A percentile compares a stretch with the other conserved stretches of the same genome.
phyloP scores from a whole-genome alignment of 2,113 vertebrate genomes.

The Hippocampus abdominalis region DNA sequence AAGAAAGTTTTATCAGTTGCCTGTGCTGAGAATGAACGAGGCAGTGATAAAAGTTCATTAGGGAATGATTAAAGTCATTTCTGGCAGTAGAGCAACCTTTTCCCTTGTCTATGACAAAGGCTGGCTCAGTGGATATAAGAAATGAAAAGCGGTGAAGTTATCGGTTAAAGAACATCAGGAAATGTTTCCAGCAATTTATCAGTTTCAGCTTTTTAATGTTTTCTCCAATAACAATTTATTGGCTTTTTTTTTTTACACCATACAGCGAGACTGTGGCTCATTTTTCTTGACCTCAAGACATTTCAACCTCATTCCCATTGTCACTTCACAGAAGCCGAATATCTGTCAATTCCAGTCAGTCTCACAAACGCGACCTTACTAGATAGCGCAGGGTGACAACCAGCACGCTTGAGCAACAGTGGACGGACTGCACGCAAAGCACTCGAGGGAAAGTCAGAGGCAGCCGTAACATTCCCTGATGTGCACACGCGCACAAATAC shows the following conservation, averaged over 20 bases:
- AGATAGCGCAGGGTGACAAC: conserved; percentile 26
- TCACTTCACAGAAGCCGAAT: not conserved
- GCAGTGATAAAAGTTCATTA: conserved; percentile 1
- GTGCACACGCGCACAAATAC: conserved; percentile 1
- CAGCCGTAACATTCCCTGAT: conserved; percentile 12
- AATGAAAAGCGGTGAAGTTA: not conserved
- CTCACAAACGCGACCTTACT: conserved; percentile 42
- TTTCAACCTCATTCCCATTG: not conserved
- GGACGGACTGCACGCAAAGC: conserved; percentile 32
- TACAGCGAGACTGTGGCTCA: not conserved
- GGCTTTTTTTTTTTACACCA: not conserved
- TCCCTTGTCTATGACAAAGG: not conserved
- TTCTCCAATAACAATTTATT: not conserved
- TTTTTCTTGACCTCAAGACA: not conserved
- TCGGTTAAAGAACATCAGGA: not conserved
- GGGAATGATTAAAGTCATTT: not conserved
- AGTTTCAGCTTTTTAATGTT: not conserved
- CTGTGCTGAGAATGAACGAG: not conserved
- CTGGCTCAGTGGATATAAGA: not conserved
- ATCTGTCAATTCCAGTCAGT: conserved; percentile 40
- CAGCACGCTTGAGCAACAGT: conserved; percentile 34
- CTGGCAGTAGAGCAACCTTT: no score
- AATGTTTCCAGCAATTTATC: not conserved
- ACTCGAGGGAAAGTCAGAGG: conserved; percentile 28
- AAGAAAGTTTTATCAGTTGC: not conserved